Percentiles rank a stretch among this genome's conserved stretches.
These are phyloP conservation scores for Nysson spinosus DNA, from an alignment of 2,888 invertebrate species.

Conservation along the genomic window DNA sequence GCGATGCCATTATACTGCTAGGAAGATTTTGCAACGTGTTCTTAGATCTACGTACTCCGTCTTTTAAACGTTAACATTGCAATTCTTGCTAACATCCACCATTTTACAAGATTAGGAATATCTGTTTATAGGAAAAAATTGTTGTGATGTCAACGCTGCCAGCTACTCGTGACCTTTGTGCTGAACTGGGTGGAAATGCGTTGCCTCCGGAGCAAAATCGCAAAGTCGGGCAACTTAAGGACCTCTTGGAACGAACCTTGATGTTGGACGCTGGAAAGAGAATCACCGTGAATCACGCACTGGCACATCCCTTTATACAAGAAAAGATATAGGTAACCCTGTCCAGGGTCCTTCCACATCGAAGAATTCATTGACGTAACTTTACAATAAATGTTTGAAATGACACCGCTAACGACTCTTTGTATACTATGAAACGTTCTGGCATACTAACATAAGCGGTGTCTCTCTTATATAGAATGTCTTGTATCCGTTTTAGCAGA, in stretches of 20 bases:
- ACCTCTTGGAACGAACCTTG: conserved; percentile 93
- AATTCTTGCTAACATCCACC: too few relatives aligned
- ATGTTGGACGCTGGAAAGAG: conserved; percentile 95
- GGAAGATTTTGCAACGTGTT: too few relatives aligned
- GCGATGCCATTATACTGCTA: too few relatives aligned
- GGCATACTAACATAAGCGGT: conserved; percentile 46
- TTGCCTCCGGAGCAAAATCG: conserved; percentile 92
- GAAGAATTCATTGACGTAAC: conserved; percentile 64
- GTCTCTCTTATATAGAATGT: conserved; percentile 42
- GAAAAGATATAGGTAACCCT: conserved; percentile 87
- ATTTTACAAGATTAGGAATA: background rate
- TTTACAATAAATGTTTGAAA: conserved; percentile 52
- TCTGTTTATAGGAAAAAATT: conserved; percentile 91
- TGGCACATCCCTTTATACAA: conserved; percentile 96
- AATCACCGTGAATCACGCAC: conserved; percentile 94
- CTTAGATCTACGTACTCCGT: too few relatives aligned
- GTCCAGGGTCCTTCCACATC: conserved; percentile 61
- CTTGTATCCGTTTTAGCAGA: conserved; percentile 54
- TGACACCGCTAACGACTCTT: conserved; percentile 46
- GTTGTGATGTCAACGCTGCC: conserved; percentile 96
- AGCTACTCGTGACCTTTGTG: conserved; percentile 89
- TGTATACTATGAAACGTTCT: conserved; percentile 43
- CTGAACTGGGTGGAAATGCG: conserved; percentile 90
- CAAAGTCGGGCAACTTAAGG: conserved; percentile 94
- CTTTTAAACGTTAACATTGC: too few relatives aligned